These are phyloP conservation scores for Kryphioiulus occultus DNA, from an alignment of 2,888 invertebrate species.

Conservation along the genomic window DNA sequence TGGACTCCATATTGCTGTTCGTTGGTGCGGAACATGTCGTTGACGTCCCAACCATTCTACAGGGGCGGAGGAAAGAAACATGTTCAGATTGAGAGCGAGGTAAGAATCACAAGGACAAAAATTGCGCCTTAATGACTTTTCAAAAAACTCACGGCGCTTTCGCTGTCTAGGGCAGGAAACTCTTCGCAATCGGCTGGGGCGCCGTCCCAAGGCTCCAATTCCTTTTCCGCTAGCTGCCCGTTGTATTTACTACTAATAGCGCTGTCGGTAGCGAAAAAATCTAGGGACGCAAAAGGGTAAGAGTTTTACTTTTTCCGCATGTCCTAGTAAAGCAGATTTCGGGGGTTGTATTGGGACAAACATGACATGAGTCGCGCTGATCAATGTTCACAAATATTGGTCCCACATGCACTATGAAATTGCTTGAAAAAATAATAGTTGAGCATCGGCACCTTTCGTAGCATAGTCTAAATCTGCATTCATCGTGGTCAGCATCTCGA, in stretches of 20 bases:
- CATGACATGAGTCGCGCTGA: too few species aligned
- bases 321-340: neutral
- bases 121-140: too few species aligned
- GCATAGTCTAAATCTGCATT: constrained; percentile 91
- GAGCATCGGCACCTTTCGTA: constrained; percentile 71
- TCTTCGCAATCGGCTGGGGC: constrained; percentile 68
- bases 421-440: neutral
- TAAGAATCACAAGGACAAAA: too few species aligned
- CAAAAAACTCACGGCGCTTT: constrained; percentile 65
- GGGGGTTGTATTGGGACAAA: neutral
- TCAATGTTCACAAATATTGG: neutral
- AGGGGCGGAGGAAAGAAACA: neutral
- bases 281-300: constrained; percentile 56
- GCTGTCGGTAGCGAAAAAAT: constrained; percentile 84
- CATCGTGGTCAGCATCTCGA: constrained; percentile 80
- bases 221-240: constrained; percentile 78
- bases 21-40: constrained; percentile 96
- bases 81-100: too few species aligned
- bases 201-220: constrained; percentile 88
- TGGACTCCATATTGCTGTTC: constrained; percentile 90
- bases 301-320: neutral
- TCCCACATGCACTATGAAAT: neutral
- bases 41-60: constrained; percentile 92
- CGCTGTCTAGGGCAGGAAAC: constrained; percentile 70
- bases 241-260: constrained; percentile 89